A percentile compares a stretch with the other conserved stretches of the same genome.
These are phyloP conservation scores for Gymnocheta viridis DNA, from an alignment of 2,888 invertebrate genomes.

Conservation along the genomic window DNA sequence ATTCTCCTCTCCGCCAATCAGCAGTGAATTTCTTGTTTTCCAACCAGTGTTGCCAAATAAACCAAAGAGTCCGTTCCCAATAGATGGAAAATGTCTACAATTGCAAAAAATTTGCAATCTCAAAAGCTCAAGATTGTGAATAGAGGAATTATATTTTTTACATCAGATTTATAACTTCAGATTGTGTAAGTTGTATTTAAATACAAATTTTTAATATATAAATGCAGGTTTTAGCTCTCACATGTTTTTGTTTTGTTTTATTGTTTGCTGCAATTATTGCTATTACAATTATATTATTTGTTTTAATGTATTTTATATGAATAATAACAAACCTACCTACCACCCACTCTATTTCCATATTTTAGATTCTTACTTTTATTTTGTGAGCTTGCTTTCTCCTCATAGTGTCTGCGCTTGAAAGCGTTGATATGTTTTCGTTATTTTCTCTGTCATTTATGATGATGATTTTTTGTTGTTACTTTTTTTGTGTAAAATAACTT, in stretches of 20 bases:
- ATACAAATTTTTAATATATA: neutral
- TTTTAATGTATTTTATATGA: neutral
- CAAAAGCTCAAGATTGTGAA: too few species aligned
- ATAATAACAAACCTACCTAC: neutral
- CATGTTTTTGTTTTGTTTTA: neutral
- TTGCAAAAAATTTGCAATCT: too few species aligned
- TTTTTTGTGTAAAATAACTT: neutral
- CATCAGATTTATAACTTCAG: neutral
- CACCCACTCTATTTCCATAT: neutral
- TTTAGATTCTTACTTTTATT: neutral
- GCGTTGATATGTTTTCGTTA: neutral
- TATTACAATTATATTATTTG: neutral
- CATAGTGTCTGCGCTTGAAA: neutral
- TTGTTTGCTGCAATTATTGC: neutral
- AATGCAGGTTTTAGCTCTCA: neutral
- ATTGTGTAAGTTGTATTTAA: neutral
- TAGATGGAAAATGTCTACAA: too few species aligned
- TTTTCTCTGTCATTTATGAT: neutral
- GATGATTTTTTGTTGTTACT: conserved; percentile 3
- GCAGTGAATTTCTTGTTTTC: too few species aligned
- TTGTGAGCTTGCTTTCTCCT: neutral
- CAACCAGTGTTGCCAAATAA: too few species aligned
- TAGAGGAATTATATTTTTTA: too few species aligned
- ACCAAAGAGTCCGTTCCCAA: too few species aligned
- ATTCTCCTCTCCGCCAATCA: too few species aligned